These are phyloP conservation scores for Ptilorrhoa leucosticta DNA, from an alignment of 2,113 vertebrate species.

Conservation along the genomic window DNA sequence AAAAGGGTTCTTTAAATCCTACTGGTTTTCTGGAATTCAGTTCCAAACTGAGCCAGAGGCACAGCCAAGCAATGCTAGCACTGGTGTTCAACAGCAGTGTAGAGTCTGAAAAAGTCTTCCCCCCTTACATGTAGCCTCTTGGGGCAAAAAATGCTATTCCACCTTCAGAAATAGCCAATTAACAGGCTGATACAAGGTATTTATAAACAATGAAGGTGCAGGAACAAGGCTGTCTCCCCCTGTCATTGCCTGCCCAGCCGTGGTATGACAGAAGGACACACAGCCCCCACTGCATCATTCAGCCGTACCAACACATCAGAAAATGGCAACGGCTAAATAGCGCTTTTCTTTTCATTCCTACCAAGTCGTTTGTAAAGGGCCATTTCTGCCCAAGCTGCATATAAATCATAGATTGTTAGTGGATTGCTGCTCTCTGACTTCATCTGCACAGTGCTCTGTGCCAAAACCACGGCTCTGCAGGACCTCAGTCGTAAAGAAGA, in stretches of 20 bases:
- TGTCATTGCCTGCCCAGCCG: not conserved
- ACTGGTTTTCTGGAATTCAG: not conserved
- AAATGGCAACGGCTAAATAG: not conserved
- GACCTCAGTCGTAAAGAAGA: not conserved
- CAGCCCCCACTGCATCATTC: not conserved
- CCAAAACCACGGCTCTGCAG: not conserved
- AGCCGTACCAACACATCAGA: not conserved
- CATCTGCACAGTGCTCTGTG: not conserved
- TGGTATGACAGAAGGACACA: not conserved
- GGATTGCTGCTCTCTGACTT: conserved; percentile 7
- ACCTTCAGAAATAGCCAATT: not conserved
- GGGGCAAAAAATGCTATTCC: not conserved
- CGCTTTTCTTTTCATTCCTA: not conserved
- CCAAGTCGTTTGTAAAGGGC: not conserved
- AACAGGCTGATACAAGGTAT: not conserved
- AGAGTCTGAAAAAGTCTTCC: not conserved
- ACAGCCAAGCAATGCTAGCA: not conserved
- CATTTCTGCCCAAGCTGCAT: conserved; percentile 6
- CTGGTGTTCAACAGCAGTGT: not conserved
- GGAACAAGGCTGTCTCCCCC: not conserved
- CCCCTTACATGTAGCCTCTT: not conserved
- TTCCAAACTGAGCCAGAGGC: not conserved
- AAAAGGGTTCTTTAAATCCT: not conserved
- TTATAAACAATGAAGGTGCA: not conserved
- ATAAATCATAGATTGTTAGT: not conserved